Evolutionary conservation across 2,797 vertebrate species (phyloP).

Genomic region (Poecilia wingei): DNA sequence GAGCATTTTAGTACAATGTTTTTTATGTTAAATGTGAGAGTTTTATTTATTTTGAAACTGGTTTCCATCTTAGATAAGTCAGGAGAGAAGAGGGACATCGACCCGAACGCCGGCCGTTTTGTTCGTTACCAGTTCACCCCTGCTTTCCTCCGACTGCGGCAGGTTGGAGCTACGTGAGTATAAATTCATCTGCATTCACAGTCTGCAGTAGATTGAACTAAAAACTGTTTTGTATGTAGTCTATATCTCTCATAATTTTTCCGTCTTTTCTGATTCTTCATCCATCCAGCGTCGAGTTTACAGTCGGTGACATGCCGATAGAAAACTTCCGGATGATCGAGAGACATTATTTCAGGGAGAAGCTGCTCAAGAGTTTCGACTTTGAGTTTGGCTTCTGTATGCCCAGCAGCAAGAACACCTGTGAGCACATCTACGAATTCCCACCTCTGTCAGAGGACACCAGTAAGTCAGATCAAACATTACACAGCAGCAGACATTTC

Average conservation of each 20-base stretch:
- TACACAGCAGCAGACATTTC: background rate
- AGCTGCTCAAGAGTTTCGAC: conserved; percentile 96
- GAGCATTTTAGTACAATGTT: background rate
- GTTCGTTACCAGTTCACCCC: conserved; percentile 98
- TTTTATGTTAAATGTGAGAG: background rate
- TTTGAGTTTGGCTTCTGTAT: conserved; percentile 99
- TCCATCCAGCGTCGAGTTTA: conserved; percentile 91
- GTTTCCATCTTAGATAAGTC: conserved; percentile 81
- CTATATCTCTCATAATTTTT: background rate
- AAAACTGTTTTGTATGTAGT: background rate
- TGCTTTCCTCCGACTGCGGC: conserved; percentile 91
- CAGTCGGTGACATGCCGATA: conserved; percentile 94
- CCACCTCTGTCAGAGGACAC: conserved; percentile 94
- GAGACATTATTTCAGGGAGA: conserved; percentile 96
- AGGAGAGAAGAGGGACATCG: conserved; percentile 87
- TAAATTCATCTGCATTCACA: conserved; percentile 3
- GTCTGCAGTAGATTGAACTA: too few relatives aligned
- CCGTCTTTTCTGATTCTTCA: background rate
- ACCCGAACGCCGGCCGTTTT: conserved; percentile 93
- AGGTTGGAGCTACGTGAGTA: conserved; percentile 99
- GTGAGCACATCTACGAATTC: conserved; percentile 98
- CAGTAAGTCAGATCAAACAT: conserved; percentile 81
- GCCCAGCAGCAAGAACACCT: conserved; percentile 98
- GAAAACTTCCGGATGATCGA: conserved; percentile 99
- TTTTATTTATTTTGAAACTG: conserved; percentile 3